Conservation (phyloP, 2,113 vertebrate species). For the Pica pica region DNA sequence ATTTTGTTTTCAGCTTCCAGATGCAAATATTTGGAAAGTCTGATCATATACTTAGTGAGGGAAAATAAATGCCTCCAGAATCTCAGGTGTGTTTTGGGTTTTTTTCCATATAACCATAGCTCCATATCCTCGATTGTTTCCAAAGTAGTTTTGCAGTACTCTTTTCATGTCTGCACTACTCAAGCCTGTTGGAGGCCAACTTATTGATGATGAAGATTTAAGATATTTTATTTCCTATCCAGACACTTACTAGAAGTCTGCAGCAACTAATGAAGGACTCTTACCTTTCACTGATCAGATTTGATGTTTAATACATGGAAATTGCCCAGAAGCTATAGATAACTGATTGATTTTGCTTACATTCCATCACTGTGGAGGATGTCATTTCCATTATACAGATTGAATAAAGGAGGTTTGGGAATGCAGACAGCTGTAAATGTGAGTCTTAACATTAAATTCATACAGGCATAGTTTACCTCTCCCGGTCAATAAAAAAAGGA, state of each 20-base stretch:
- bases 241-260: background rate
- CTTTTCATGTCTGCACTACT: background rate
- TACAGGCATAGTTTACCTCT: background rate
- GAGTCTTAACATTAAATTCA: background rate
- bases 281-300: background rate
- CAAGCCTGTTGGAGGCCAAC: background rate
- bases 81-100: background rate
- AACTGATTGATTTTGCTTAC: background rate
- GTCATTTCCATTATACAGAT: background rate
- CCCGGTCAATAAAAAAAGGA: background rate
- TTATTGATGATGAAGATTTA: background rate
- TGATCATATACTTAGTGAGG: background rate
- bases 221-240: background rate
- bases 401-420: background rate
- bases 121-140: background rate
- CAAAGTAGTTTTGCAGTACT: background rate
- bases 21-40: background rate
- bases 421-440: background rate
- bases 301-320: background rate
- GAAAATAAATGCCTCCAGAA: background rate
- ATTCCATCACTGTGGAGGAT: background rate
- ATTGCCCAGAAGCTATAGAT: background rate
- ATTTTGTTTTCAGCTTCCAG: background rate
- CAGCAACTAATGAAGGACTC: background rate
- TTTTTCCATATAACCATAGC: background rate